phyloP scores from a whole-genome alignment of 2,888 invertebrate species.

The Tetramorium bicarinatum region DNA sequence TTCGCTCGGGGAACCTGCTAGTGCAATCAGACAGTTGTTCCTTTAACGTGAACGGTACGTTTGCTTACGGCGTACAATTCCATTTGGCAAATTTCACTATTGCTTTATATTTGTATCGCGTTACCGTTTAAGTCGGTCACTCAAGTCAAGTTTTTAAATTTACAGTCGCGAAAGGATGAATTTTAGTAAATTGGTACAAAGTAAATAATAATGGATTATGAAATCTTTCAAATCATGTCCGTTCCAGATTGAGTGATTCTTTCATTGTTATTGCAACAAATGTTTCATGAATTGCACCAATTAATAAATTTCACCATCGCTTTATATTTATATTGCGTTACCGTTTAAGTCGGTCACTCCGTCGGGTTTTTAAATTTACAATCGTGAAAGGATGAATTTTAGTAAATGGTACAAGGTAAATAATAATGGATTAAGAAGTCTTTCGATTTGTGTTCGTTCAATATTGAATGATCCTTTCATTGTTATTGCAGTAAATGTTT shows the following conservation, averaged over 20 bases:
- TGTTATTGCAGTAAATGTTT: neutral
- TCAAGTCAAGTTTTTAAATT: neutral
- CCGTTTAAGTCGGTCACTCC: neutral
- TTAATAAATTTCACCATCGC: neutral
- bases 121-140: neutral
- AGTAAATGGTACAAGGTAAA: neutral
- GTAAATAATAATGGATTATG: neutral
- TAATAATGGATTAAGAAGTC: neutral
- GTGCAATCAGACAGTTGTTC: neutral
- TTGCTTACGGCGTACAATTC: neutral
- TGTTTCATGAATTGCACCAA: neutral
- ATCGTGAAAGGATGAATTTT: neutral
- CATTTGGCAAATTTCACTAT: neutral
- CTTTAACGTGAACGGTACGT: neutral
- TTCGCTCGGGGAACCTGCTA: neutral
- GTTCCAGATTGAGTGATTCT: neutral
- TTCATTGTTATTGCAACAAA: neutral
- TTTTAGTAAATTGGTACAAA: neutral
- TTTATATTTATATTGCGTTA: neutral
- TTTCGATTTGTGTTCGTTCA: neutral
- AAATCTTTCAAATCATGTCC: neutral
- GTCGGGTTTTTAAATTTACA: neutral
- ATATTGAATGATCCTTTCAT: neutral
- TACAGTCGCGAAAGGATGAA: neutral
- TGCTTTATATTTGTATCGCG: neutral